These are phyloP conservation scores for Agrochola litura DNA, from an alignment of 2,888 invertebrate species.

Conservation along the genomic window DNA sequence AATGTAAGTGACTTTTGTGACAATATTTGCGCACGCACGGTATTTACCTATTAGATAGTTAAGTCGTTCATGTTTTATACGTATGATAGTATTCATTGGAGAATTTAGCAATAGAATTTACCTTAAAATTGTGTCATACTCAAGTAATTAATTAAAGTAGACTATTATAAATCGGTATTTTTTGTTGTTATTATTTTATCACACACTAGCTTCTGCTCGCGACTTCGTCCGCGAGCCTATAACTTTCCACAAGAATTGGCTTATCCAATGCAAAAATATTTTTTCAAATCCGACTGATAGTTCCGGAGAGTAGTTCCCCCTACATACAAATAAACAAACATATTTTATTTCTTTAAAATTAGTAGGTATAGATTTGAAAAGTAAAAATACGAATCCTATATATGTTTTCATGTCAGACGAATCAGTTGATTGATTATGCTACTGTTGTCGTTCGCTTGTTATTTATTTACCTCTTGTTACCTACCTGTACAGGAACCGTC, in stretches of 20 bases:
- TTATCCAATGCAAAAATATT: no score
- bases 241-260: no score
- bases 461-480: background rate
- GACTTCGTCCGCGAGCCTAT: no score
- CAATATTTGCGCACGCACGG: conserved; percentile 8
- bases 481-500: background rate
- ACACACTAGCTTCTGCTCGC: background rate
- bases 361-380: background rate
- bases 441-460: background rate
- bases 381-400: background rate
- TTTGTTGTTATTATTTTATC: conserved; percentile 6
- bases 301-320: no score
- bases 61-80: conserved; percentile 16
- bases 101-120: conserved; percentile 19
- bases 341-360: no score
- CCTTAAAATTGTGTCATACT: conserved; percentile 26
- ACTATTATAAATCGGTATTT: no score
- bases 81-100: conserved; percentile 27
- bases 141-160: conserved; percentile 26
- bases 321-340: no score
- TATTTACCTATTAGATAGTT: background rate
- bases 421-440: conserved; percentile 1
- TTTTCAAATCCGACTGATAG: no score
- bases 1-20: background rate
- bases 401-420: no score